Base-by-base conservation (phyloP, 2,888 invertebrate species). In the Trissoscelio sp. region DNA sequence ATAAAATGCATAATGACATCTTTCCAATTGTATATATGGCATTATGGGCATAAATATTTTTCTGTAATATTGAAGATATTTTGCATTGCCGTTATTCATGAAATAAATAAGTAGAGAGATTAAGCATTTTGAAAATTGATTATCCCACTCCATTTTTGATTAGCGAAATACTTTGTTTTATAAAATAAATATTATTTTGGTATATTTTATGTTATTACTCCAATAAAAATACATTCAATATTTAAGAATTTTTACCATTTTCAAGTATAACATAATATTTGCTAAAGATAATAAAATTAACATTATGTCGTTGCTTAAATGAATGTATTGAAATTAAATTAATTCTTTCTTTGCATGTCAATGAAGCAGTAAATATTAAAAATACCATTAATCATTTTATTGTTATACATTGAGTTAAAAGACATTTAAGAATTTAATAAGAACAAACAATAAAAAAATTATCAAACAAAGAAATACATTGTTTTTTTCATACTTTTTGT, bases 81-180 rank as follows among this genome's bases (percentile, higher is more conserved):
- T 78, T 81, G 74, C 82, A 78, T 82, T 79, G 73, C 79, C 74
- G 69, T 80, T 82, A 81, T 67, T 66, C 67, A 73, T 44, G 69
- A 81, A n/a, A 78, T 81, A 78, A 81, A 81, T 58, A 57, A 72
- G 66, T 75, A 75, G 80, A 67, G 16, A 62, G 11, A 67, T 42
- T 66, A 24, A 79, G 46, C 11, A 37, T 31, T 5, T 24, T 11
- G n/a, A 14, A 18, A 55, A 44, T 53, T 34, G 11, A 66, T 66
- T 66, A 37, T n/a, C 39, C 34, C 1, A 51, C 14, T 42, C 2
- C 16, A 3, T 42, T 1, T 37, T 37, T 37, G n/a, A 37, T 37
- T n/a, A 37, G 37, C 2, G 6, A 9, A 34, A 34, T 34, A 34
- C 2, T 11, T 9, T 24, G 24, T 24, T 24, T 24, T n/a, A n/a